Percentiles rank a stretch among this genome's conserved stretches.
Evolutionary conservation across 2,113 vertebrate genomes (phyloP).

Genomic region (Sinocyclocheilus maitianheensis): DNA sequence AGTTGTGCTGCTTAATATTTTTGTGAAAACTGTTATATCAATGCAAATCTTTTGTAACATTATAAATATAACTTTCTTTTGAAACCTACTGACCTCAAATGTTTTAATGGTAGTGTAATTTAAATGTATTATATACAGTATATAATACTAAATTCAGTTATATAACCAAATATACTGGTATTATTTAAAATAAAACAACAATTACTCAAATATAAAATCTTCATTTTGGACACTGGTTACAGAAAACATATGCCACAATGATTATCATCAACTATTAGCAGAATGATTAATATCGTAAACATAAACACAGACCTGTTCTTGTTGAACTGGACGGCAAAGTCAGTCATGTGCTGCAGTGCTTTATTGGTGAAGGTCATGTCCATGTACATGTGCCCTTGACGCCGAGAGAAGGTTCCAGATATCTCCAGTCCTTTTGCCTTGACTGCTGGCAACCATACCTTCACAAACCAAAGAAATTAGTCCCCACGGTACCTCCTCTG

Average conservation of each 20-base stretch:
- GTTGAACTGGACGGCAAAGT: conserved; percentile 98
- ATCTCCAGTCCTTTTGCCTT: conserved; percentile 98
- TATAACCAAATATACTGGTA: no score
- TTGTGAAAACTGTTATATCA: no score
- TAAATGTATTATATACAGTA: no score
- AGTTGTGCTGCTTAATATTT: no score
- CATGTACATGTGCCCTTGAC: conserved; percentile 98
- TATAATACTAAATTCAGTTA: no score
- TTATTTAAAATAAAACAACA: neutral
- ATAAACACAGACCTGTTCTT: conserved; percentile 89
- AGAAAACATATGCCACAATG: neutral
- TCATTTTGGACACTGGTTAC: neutral
- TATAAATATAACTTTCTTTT: neutral
- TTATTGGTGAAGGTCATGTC: conserved; percentile 99
- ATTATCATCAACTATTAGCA: neutral
- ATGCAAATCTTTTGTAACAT: neutral
- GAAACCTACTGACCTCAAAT: no score
- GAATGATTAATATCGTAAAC: no score
- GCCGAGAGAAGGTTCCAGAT: conserved; percentile 92
- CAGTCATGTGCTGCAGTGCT: conserved; percentile 97
- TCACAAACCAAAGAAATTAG: conserved; percentile 5
- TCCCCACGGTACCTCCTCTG: no score
- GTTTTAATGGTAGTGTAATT: no score
- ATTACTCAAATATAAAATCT: neutral
- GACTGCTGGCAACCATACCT: conserved; percentile 98